A percentile compares a stretch with the other conserved stretches of the same genome.
Evolutionary conservation across 2,888 invertebrate species (phyloP).

Genomic region (Macrosiphum euphorbiae): DNA sequence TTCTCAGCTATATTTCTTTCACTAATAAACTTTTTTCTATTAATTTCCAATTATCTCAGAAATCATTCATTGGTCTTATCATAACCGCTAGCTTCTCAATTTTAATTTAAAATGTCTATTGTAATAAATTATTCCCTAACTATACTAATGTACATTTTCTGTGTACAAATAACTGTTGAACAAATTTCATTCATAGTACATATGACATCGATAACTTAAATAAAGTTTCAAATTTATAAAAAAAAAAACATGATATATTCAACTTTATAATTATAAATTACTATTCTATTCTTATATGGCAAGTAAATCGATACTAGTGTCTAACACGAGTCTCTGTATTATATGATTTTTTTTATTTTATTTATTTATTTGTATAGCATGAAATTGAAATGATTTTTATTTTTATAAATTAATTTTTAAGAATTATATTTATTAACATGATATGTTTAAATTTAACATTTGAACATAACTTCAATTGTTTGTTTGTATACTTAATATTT

Average conservation of each 20-base stretch:
- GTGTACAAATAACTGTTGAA: not conserved
- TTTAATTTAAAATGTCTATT: not conserved
- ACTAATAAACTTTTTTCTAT: not conserved
- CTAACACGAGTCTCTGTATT: not conserved
- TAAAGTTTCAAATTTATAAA: not conserved
- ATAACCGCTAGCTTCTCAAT: not conserved
- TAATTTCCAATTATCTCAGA: not conserved
- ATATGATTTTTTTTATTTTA: not conserved
- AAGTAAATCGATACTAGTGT: not conserved
- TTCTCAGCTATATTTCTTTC: not conserved
- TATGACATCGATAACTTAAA: not conserved
- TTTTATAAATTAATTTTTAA: not conserved
- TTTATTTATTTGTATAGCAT: not conserved
- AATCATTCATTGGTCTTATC: not conserved
- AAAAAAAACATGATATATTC: not conserved
- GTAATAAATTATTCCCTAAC: not conserved
- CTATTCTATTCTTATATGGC: not conserved
- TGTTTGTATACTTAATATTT: constrained; percentile 22
- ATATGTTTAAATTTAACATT: not conserved
- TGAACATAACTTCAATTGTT: not conserved
- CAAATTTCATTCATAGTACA: not conserved
- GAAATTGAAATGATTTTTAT: not conserved
- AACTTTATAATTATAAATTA: not conserved
- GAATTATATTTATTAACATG: not conserved
- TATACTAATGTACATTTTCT: not conserved